phyloP scores from a whole-genome alignment of 23 tunicate genomes.

The Botrylloides violaceus region DNA sequence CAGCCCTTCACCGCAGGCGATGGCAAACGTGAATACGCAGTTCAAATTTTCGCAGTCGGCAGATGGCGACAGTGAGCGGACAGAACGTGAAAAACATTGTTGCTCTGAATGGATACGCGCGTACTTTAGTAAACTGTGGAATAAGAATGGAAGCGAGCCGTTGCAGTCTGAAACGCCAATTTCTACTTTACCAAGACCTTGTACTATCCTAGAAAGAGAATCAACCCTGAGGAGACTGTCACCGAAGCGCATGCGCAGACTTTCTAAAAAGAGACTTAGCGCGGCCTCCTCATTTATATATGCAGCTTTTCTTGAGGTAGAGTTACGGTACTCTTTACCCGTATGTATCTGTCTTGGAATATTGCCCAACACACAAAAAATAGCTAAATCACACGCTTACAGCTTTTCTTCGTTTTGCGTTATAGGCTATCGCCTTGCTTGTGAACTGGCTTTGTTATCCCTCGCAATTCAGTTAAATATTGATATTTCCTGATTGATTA shows the following conservation, averaged over 20 bases:
- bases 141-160: neutral
- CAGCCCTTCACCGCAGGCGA: neutral
- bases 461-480: no score
- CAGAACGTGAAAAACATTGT: conserved; percentile 1
- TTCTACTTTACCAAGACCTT: neutral
- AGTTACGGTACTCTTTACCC: no score
- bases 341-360: no score
- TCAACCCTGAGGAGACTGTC: neutral
- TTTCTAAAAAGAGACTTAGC: conserved; percentile 13
- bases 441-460: no score
- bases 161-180: neutral
- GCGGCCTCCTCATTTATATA: conserved; percentile 3
- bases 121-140: conserved; percentile 13
- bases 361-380: no score
- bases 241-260: conserved; percentile 1
- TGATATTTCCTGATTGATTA: no score
- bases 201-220: conserved; percentile 22
- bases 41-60: neutral
- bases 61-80: neutral
- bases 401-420: no score
- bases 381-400: no score
- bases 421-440: no score
- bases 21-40: neutral
- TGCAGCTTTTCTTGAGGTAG: conserved; percentile 12
- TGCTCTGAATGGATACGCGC: conserved; percentile 17